phyloP scores from a whole-genome alignment of 2,113 vertebrate genomes.

The Brachirus orientalis region DNA sequence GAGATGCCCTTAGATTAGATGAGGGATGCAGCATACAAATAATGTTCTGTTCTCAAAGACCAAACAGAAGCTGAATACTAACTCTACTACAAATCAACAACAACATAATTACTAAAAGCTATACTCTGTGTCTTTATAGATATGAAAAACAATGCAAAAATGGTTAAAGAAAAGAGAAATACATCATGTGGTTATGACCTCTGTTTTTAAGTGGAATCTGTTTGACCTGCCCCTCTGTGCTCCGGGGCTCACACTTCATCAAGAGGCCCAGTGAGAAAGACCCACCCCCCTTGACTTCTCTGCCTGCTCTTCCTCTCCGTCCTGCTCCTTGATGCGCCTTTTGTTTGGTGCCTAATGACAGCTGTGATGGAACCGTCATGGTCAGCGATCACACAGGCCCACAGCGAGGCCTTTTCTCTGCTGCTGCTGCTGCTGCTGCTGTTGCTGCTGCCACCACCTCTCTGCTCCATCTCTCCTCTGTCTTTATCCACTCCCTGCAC shows the following conservation, averaged over 20 bases:
- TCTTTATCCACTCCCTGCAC: slow-evolving; percentile 31
- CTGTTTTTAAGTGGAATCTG: slow-evolving; percentile 12
- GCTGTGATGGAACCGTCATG: slow-evolving; percentile 81
- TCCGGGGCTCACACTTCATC: slow-evolving; percentile 63
- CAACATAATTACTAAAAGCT: no score
- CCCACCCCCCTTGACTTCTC: slow-evolving; percentile 21
- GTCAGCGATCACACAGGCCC: slow-evolving; percentile 70
- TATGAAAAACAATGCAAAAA: no score
- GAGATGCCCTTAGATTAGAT: no score
- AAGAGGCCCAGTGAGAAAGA: slow-evolving; percentile 55
- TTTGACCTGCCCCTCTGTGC: slow-evolving; percentile 43
- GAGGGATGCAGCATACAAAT: no score
- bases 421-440: slow-evolving; percentile 3
- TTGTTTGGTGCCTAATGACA: slow-evolving; percentile 75
- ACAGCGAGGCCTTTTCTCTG: slow-evolving; percentile 43
- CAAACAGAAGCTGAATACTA: no score
- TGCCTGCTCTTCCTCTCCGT: slow-evolving; percentile 38
- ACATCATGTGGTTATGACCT: not conserved
- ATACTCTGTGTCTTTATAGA: no score
- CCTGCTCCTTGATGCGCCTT: slow-evolving; percentile 60
- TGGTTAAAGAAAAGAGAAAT: not conserved
- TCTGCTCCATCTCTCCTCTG: slow-evolving; percentile 12
- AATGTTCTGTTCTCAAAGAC: no score
- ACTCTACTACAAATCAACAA: no score
- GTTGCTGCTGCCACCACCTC: not conserved